Conservation (phyloP, 2,888 invertebrate genomes). For the Drosophila flavopinicola region DNA sequence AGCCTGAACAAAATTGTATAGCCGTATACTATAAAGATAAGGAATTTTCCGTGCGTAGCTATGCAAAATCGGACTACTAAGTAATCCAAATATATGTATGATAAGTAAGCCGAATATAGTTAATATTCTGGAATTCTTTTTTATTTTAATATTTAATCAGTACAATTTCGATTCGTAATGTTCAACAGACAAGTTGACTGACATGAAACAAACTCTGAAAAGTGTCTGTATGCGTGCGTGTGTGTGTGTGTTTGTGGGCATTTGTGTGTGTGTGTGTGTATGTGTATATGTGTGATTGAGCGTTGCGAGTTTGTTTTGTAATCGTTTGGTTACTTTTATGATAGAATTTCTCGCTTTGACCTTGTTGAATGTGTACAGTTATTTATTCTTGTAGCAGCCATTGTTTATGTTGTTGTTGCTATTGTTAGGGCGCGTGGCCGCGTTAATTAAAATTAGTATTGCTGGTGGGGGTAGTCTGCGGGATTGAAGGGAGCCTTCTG, state of each 20-base stretch:
- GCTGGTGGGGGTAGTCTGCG: slow-evolving; percentile 1
- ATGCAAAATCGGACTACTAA: too few relatives aligned
- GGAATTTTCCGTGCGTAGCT: too few relatives aligned
- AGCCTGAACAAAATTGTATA: too few relatives aligned
- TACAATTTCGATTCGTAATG: slow-evolving; percentile 3
- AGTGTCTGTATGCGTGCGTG: neutral
- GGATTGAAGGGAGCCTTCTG: slow-evolving; percentile 7
- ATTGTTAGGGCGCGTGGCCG: slow-evolving; percentile 40
- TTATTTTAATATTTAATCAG: slow-evolving; percentile 16
- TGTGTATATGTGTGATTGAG: slow-evolving; percentile 8
- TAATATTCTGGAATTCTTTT: too few relatives aligned
- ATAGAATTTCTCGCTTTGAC: slow-evolving; percentile 51
- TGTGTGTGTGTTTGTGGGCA: neutral
- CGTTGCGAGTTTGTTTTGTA: slow-evolving; percentile 49
- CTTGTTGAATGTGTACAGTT: slow-evolving; percentile 30
- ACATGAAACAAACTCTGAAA: slow-evolving; percentile 32
- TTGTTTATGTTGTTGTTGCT: slow-evolving; percentile 19
- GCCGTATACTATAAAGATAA: too few relatives aligned
- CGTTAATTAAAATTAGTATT: slow-evolving; percentile 54
- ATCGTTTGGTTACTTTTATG: slow-evolving; percentile 51
- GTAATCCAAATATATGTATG: too few relatives aligned
- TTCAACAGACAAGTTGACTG: slow-evolving; percentile 31
- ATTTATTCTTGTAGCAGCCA: slow-evolving; percentile 6
- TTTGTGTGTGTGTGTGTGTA: slow-evolving; percentile 5
- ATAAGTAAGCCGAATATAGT: too few relatives aligned